Base-by-base conservation (phyloP, 2,113 vertebrate species). In the Eurypyga helias region DNA sequence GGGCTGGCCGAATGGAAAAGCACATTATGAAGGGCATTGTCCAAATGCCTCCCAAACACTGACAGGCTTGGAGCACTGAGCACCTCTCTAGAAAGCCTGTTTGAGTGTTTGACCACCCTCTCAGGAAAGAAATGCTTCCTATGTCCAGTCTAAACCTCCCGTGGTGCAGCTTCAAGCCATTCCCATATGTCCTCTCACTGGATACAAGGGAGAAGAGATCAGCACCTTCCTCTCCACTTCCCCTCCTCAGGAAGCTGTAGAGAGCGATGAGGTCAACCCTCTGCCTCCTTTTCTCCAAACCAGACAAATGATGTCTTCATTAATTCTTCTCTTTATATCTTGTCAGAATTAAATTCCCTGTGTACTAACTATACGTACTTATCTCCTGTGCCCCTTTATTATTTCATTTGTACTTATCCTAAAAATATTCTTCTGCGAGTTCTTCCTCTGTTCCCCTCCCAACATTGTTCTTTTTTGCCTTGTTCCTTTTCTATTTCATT, bases 121-220 rank as follows among this genome's bases (percentile, higher is more conserved):
- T 65, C 1, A 0, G 29, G 48, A 72, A 83, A 54, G 14, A 72
- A 60, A 60, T 28, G 7, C 17, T 93, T 79, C 20, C 26, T 58
- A 9, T 34, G 14, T 52, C 38, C 57, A 71, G 57, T 38, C 17
- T 65, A 65, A 77, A 26, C 17, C 17, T 71, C 17, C 3, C 23
- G 24, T 26, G 20, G 17, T 3, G 3, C 55, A 76, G 24, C 33
- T 52, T 64, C 36, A 41, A 70, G n/a, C 19, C 31, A 15, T 45
- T 83, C n/a, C n/a, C 13, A 38, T 0, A 0, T 1, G 3, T 51
- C 16, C 36, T 71, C 7, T 38, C 13, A 10, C 25, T 43, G n/a
- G 29, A 66, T 58, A 34, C n/a, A 33, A 76, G 49, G 15, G 13
- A 62, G 62, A 67, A 51, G 34, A 67, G 45, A 11, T 24, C 46